Evolutionary conservation across 1,140 invertebrate species (phyloP).

Genomic region (Delia radicum): DNA sequence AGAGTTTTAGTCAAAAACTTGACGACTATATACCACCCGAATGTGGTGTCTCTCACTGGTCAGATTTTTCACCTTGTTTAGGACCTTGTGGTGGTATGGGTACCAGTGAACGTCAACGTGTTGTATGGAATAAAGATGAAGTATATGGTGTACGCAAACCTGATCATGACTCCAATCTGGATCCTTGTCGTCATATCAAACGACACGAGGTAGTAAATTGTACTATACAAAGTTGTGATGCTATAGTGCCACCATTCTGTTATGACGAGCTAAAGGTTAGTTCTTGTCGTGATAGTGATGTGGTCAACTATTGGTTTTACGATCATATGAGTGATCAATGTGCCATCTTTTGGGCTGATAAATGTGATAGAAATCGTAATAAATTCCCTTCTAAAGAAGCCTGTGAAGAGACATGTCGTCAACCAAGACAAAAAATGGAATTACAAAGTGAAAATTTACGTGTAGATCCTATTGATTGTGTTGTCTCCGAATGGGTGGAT

Average conservation of each 20-base stretch:
- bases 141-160: constrained; percentile 42
- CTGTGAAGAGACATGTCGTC: constrained; percentile 54
- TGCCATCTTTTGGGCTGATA: constrained; percentile 71
- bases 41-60: constrained; percentile 73
- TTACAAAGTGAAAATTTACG: constrained; percentile 36
- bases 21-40: constrained; percentile 55
- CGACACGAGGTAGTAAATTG: constrained; percentile 56
- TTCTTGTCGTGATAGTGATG: constrained; percentile 66
- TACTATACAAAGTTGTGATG: constrained; percentile 60
- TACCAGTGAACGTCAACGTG: constrained; percentile 39
- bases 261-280: constrained; percentile 58
- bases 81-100: constrained; percentile 61
- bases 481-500: constrained; percentile 66
- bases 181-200: constrained; percentile 54
- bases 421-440: constrained; percentile 41
- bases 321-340: constrained; percentile 67
- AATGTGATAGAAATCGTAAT: constrained; percentile 75
- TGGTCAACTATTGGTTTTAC: constrained; percentile 68
- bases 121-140: constrained; percentile 52
- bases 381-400: constrained; percentile 65
- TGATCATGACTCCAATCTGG: constrained; percentile 40
- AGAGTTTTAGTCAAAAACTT: constrained; percentile 47
- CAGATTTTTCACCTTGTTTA: constrained; percentile 72
- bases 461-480: constrained; percentile 59
- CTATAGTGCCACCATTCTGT: constrained; percentile 54